phyloP scores from a whole-genome alignment of 1,140 invertebrate species.

The Diuraphis noxia region DNA sequence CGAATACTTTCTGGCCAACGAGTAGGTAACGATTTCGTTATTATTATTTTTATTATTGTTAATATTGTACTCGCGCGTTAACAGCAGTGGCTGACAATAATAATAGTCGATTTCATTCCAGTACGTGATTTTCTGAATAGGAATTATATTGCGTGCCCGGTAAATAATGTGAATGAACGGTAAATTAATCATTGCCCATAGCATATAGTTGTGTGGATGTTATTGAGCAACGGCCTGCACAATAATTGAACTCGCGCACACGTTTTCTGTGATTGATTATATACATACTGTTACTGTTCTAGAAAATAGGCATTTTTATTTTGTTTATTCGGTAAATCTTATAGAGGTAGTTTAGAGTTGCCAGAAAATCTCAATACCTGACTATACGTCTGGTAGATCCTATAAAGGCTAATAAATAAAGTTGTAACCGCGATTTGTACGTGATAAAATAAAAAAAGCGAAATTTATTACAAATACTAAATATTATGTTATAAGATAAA shows the following conservation, averaged over 20 bases:
- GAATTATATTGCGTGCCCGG: neutral
- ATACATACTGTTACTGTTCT: neutral
- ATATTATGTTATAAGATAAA: neutral
- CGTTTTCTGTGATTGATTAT: neutral
- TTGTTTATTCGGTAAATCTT: neutral
- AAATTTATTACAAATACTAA: neutral
- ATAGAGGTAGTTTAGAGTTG: neutral
- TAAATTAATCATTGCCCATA: neutral
- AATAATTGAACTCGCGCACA: neutral
- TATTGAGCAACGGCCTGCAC: neutral
- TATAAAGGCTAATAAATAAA: no score
- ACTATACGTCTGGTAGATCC: no score
- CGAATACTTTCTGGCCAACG: neutral
- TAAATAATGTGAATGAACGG: neutral
- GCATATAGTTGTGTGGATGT: neutral
- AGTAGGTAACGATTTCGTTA: neutral
- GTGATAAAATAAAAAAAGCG: neutral
- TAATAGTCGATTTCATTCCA: neutral
- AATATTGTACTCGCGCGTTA: neutral
- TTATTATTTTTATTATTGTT: neutral
- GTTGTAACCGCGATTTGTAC: neutral
- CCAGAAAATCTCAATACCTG: neutral
- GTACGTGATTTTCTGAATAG: neutral
- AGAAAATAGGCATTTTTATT: neutral
- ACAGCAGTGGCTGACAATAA: neutral